Evolutionary conservation across 2,888 invertebrate genomes (phyloP).

Genomic region (Hoplodrina ambigua): DNA sequence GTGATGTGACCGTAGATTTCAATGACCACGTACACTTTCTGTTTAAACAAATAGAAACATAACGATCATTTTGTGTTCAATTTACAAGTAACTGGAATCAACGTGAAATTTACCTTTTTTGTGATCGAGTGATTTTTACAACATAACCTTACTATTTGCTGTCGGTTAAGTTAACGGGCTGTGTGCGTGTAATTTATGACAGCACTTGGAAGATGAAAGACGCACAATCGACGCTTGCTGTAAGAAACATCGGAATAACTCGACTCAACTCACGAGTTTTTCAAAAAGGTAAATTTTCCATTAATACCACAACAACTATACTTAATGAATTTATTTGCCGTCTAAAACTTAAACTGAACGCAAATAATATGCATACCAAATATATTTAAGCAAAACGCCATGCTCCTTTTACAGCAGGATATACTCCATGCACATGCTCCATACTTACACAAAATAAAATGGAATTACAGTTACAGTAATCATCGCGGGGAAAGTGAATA

Average conservation of each 20-base stretch:
- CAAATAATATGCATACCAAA: conserved; percentile 6
- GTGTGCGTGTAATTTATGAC: neutral
- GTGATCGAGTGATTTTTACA: neutral
- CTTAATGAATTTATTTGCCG: neutral
- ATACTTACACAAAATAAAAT: conserved; percentile 9
- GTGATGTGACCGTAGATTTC: conserved; percentile 95
- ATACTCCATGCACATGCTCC: conserved; percentile 39
- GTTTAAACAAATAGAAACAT: conserved; percentile 69
- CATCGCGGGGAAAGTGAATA: neutral
- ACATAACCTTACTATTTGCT: neutral
- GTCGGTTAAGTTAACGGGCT: neutral
- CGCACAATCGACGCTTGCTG: neutral
- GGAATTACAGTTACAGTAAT: conserved; percentile 11
- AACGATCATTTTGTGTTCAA: conserved; percentile 18
- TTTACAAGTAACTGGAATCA: neutral
- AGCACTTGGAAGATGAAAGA: neutral
- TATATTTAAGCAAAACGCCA: conserved; percentile 31
- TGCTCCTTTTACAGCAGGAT: conserved; percentile 20
- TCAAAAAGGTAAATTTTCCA: conserved; percentile 24
- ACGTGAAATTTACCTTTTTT: conserved; percentile 34
- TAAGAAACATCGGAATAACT: neutral
- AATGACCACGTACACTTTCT: conserved; percentile 95
- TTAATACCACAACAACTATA: conserved; percentile 14
- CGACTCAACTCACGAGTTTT: neutral
- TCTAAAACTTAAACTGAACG: conserved; percentile 17